A percentile compares a stretch with the other conserved stretches of the same genome.
Conservation (phyloP, 1,140 invertebrate species). For the Zelostemma sp. region DNA sequence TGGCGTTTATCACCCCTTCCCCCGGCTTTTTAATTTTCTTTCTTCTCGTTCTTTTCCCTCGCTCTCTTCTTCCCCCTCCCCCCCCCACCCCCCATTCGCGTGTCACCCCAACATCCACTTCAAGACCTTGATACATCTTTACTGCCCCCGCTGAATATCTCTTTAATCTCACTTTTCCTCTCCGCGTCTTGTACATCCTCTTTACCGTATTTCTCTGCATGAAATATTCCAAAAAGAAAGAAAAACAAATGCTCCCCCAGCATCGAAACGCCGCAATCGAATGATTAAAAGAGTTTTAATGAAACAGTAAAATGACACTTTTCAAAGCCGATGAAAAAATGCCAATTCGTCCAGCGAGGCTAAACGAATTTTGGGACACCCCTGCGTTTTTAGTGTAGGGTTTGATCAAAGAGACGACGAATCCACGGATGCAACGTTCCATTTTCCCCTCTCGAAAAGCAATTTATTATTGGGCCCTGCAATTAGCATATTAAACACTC, state of each 20-base stretch:
- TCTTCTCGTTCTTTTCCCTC: constrained; percentile 32
- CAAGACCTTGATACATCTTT: constrained; percentile 42
- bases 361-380: too few species aligned
- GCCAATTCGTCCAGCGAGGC: too few species aligned
- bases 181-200: constrained; percentile 24
- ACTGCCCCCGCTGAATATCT: constrained; percentile 24
- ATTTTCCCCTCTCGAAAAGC: background rate
- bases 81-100: constrained; percentile 25
- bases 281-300: too few species aligned
- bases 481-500: constrained; percentile 2
- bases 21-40: constrained; percentile 45
- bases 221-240: constrained; percentile 26
- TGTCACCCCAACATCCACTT: constrained; percentile 30
- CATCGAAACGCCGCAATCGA: too few species aligned
- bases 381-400: too few species aligned
- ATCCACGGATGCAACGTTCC: too few species aligned
- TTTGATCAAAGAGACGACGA: too few species aligned
- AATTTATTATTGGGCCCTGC: background rate
- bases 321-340: too few species aligned
- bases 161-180: constrained; percentile 38
- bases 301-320: too few species aligned
- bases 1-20: constrained; percentile 39
- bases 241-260: constrained; percentile 19
- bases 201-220: constrained; percentile 31
- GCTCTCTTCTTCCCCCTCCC: constrained; percentile 31